A percentile compares a stretch with the other conserved stretches of the same genome.
Evolutionary conservation across 2,797 vertebrate species (phyloP).

Genomic region (Diglossa cyanea): DNA sequence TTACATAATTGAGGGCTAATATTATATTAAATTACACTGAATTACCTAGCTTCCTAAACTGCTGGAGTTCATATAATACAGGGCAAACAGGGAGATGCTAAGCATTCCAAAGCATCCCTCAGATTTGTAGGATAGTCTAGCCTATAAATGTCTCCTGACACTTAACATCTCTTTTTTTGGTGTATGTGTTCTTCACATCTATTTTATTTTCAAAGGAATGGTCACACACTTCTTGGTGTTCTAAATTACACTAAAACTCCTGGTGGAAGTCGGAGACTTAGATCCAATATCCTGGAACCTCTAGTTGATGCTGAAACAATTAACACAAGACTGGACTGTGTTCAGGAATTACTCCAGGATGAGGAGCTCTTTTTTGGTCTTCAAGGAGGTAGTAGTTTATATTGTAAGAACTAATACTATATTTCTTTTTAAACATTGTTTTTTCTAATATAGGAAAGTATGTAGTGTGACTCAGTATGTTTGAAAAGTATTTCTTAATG

Average conservation of each 20-base stretch:
- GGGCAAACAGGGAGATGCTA: not conserved
- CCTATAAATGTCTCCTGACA: not conserved
- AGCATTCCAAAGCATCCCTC: not conserved
- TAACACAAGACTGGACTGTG: conserved; percentile 87
- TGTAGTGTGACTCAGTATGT: not conserved
- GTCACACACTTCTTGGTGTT: conserved; percentile 89
- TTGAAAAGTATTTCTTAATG: not conserved
- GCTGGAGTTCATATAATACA: not conserved
- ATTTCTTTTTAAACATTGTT: not conserved
- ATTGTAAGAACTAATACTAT: not conserved
- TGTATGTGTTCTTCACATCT: not conserved
- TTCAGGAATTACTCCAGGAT: conserved; percentile 91
- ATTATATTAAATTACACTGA: not conserved
- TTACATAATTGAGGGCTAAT: not conserved
- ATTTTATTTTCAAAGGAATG: conserved; percentile 78
- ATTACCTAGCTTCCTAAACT: not conserved
- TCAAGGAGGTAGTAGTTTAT: conserved; percentile 81
- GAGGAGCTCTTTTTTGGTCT: conserved; percentile 93
- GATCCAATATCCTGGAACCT: conserved; percentile 94
- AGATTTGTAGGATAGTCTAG: not conserved
- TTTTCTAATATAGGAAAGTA: not conserved
- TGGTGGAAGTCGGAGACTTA: conserved; percentile 89
- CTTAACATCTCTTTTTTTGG: not conserved
- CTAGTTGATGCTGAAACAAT: conserved; percentile 88
- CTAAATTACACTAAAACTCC: conserved; percentile 95